These are phyloP conservation scores for Tylochromis polylepis DNA, from an alignment of 2,113 vertebrate genomes.

Conservation along the genomic window DNA sequence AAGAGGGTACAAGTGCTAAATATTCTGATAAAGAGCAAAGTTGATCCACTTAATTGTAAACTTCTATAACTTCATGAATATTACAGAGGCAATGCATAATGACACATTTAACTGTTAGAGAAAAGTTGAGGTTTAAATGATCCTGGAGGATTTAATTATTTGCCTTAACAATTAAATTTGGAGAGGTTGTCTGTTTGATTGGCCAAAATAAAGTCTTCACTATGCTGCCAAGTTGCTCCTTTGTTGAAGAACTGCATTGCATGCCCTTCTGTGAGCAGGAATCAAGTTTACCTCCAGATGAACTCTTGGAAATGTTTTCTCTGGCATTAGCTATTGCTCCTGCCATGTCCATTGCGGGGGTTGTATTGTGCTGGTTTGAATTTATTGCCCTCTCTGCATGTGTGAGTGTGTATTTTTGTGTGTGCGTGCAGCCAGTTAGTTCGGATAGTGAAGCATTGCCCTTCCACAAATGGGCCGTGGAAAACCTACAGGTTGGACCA, in stretches of 20 bases:
- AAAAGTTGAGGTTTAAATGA: neutral
- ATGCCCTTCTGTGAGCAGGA: constrained; percentile 18
- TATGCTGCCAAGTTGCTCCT: constrained; percentile 5
- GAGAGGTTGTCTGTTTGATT: neutral
- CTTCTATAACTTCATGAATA: neutral
- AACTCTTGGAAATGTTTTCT: constrained; percentile 40
- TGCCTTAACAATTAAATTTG: neutral
- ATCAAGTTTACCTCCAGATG: constrained; percentile 58
- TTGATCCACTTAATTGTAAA: neutral
- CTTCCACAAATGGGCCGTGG: constrained; percentile 22
- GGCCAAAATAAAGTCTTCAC: constrained; percentile 4
- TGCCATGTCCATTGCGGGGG: constrained; percentile 32
- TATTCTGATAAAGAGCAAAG: neutral
- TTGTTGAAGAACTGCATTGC: neutral
- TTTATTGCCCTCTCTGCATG: constrained; percentile 38
- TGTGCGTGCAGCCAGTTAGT: neutral
- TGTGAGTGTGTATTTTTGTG: constrained; percentile 2
- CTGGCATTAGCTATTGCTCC: constrained; percentile 34
- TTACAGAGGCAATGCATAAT: neutral
- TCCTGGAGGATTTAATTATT: neutral
- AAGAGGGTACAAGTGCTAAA: neutral
- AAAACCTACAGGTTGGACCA: constrained; percentile 50
- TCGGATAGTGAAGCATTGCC: constrained; percentile 42
- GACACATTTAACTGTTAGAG: neutral
- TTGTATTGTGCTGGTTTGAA: constrained; percentile 47